phyloP scores from a whole-genome alignment of 2,113 vertebrate species.

The Terrapene triunguis region DNA sequence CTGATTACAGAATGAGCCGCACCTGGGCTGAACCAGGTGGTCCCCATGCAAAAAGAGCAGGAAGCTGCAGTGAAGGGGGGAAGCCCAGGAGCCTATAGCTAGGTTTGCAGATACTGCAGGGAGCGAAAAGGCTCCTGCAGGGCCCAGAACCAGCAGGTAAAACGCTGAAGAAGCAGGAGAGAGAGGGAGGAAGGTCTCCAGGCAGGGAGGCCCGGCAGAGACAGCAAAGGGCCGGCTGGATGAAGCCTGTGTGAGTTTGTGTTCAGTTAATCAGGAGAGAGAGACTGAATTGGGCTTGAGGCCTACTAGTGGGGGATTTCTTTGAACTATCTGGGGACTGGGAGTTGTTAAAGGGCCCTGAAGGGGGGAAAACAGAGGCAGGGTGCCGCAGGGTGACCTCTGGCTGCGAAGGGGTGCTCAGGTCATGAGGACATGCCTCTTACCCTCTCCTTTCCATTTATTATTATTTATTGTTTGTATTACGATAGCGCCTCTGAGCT shows the following conservation, averaged over 20 bases:
- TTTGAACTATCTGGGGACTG: background rate
- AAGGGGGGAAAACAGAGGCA: background rate
- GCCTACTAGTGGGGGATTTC: background rate
- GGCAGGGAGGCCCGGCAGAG: background rate
- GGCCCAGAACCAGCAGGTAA: no score
- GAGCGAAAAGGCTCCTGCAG: no score
- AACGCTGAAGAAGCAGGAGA: background rate
- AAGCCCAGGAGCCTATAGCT: background rate
- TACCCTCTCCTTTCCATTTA: background rate
- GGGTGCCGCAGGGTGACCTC: background rate
- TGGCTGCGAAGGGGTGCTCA: background rate
- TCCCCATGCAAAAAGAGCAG: background rate
- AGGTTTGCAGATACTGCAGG: background rate
- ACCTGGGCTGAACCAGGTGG: background rate
- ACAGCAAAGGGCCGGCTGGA: background rate
- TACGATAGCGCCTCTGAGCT: background rate
- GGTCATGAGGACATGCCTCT: background rate
- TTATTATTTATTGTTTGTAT: background rate
- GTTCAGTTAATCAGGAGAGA: background rate
- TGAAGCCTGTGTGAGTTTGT: background rate
- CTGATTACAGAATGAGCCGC: background rate
- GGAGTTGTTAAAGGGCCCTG: background rate
- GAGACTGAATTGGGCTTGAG: background rate
- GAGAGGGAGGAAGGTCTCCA: background rate
- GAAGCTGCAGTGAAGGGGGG: background rate